Conservation (phyloP, 2,113 vertebrate genomes). For the Spizaetus ornatus region DNA sequence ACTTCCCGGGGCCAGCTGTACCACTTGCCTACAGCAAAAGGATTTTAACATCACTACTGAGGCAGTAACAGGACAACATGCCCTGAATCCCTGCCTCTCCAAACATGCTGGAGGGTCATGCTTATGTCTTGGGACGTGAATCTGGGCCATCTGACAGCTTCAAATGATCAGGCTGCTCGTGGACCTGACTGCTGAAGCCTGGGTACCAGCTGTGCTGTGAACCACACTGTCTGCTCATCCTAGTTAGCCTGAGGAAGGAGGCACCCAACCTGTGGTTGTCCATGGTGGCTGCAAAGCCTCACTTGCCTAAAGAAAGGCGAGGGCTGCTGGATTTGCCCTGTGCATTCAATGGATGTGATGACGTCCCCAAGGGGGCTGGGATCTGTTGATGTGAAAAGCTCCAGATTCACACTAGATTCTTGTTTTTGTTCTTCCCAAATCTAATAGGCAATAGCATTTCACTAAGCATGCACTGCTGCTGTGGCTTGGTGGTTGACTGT, state of each 20-base stretch:
- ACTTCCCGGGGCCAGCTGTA: neutral
- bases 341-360: neutral
- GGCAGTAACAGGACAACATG: neutral
- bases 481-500: neutral
- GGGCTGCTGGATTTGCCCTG: neutral
- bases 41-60: neutral
- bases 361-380: neutral
- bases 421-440: neutral
- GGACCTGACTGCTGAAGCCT: neutral
- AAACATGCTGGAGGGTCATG: neutral
- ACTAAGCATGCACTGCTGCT: neutral
- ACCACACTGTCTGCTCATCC: neutral
- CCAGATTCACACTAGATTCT: neutral
- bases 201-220: neutral
- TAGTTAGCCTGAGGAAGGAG: neutral
- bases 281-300: neutral
- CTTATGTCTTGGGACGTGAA: neutral
- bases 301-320: neutral
- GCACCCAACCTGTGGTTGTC: neutral
- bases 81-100: neutral
- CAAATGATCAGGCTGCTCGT: neutral
- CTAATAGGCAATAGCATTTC: neutral
- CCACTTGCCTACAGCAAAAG: neutral
- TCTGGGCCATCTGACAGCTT: neutral
- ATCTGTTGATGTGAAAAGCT: neutral